Percentiles rank a stretch among this genome's conserved stretches.
Evolutionary conservation across 2,797 vertebrate genomes (phyloP).

Genomic region (Masticophis lateralis): DNA sequence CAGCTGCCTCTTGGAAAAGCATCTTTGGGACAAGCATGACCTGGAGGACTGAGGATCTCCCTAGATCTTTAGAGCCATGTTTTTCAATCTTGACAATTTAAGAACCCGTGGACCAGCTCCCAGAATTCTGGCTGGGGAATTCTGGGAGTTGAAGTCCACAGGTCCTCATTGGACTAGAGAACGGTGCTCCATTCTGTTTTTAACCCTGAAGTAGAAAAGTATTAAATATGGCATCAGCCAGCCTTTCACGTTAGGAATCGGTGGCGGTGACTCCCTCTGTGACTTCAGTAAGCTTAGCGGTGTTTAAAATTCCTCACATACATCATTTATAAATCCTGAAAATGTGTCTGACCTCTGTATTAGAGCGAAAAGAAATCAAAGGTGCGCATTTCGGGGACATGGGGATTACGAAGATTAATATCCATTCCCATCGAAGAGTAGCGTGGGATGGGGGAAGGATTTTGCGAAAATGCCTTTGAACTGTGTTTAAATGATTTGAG

Average conservation of each 20-base stretch:
- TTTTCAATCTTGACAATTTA: background rate
- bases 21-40: too few species aligned
- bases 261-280: conserved; percentile 12
- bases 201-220: conserved; percentile 21
- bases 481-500: conserved; percentile 38
- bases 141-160: background rate
- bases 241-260: conserved; percentile 41
- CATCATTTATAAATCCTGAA: conserved; percentile 54
- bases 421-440: conserved; percentile 54
- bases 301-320: conserved; percentile 52
- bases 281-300: conserved; percentile 38
- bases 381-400: conserved; percentile 55
- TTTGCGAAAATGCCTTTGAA: conserved; percentile 46
- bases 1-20: too few species aligned
- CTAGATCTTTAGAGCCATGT: background rate
- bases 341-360: conserved; percentile 52
- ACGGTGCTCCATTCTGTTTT: conserved; percentile 32
- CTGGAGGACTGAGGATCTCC: too few species aligned
- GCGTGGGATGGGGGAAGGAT: conserved; percentile 25
- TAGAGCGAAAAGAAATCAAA: conserved; percentile 51
- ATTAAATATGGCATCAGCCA: conserved; percentile 28
- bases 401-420: conserved; percentile 66
- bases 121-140: too few species aligned
- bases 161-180: background rate
- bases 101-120: background rate